Evolutionary conservation across 2,888 invertebrate species (phyloP), one percentile per base, ranked within the genome.

Genomic region (Drosophila villosipedis): DNA sequence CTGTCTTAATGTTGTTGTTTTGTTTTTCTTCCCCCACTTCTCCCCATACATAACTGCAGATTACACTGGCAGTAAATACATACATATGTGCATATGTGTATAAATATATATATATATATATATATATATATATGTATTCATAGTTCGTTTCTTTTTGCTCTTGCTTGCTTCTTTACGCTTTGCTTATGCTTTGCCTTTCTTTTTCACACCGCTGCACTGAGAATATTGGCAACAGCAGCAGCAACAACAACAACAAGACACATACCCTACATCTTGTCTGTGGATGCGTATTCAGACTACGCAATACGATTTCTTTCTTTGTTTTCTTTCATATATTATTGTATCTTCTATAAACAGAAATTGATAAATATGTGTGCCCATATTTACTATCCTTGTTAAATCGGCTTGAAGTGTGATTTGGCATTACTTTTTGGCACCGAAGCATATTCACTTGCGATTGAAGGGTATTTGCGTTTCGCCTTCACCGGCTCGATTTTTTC

Each of bases 211-310:
- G 76, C 81, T 84, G 78, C 83, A 83, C 73, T 83, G 76, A 74
- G 83, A 78, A 79, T 82, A 84, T 76, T 82, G 76, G 78, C 83
- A 85, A 69, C 74, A 83, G 59, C 85, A 78, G 70, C 61, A 78
- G 62, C 65, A 78, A 58, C 68, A 63, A 53, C 53, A 39, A 58
- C 68, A 39, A 52, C 50, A 52, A 65, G 64, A 68, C 31, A 66
- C 69, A 79, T 81, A 47, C 87, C 73, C 91, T 91, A 87, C 91
- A 85, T 86, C 76, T 78, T 88, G 86, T 78, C 82, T 83, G 83
- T 84, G 83, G 84, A 85, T 83, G 82, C 73, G 76, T 60, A 35
- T 37, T 28, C 79, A 86, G 50, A 55, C 33, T 9, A 47, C 9
- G 4, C 22, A 16, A 25, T 25, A 16, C 16, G 22, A 47, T 16